Conservation (phyloP, 2,797 vertebrate species). For the Coluber constrictor region DNA sequence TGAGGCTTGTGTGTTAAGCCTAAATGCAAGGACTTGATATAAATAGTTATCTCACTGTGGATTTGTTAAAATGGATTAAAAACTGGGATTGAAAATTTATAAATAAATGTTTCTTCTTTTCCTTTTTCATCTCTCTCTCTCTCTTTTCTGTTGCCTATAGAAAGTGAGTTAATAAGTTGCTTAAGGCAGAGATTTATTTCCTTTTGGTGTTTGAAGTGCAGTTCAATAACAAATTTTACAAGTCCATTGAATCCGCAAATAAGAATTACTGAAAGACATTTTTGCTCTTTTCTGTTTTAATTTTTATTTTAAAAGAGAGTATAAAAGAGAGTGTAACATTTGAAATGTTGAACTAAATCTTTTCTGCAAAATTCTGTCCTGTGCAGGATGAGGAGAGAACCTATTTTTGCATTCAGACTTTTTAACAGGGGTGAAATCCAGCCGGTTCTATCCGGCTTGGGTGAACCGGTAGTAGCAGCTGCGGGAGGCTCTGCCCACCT, state of each 20-base stretch:
- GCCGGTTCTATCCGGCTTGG: no score
- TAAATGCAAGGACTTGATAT: background rate
- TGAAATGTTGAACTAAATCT: background rate
- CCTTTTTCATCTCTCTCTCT: background rate
- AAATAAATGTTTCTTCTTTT: background rate
- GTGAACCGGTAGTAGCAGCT: no score
- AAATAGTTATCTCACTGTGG: background rate
- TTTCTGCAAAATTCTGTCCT: background rate
- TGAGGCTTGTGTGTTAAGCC: background rate
- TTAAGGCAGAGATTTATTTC: background rate
- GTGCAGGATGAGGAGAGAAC: background rate
- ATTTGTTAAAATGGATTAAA: background rate
- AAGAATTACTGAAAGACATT: background rate
- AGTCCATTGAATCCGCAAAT: background rate
- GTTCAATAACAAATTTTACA: background rate
- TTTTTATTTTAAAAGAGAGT: background rate
- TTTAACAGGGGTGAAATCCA: background rate
- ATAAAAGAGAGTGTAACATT: background rate
- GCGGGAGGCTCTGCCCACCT: no score
- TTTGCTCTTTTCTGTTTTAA: background rate
- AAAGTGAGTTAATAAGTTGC: background rate
- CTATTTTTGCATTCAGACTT: background rate
- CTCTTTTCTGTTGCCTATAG: background rate
- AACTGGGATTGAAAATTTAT: background rate
- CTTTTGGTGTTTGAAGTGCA: background rate